These are phyloP conservation scores for Ophion ventricosus DNA, from an alignment of 2,888 invertebrate species.

Conservation along the genomic window DNA sequence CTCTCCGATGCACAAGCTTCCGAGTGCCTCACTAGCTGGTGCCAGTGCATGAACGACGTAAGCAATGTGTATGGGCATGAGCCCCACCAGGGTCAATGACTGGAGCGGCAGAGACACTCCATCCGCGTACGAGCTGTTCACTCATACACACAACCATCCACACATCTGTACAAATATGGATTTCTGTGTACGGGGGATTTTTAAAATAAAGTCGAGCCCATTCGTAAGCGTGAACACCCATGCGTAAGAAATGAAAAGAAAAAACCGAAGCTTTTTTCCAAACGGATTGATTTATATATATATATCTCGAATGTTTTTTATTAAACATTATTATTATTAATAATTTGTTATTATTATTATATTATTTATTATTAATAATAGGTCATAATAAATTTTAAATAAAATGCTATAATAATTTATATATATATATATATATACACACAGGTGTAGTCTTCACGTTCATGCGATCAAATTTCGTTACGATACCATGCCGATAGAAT, in stretches of 20 bases:
- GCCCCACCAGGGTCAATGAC: conserved; percentile 78
- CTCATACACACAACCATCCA: conserved; percentile 12
- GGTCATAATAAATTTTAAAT: too few species aligned
- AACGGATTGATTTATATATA: too few species aligned
- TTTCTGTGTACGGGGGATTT: background rate
- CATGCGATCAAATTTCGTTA: conserved; percentile 22
- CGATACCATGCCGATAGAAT: conserved; percentile 6
- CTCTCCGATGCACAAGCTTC: conserved; percentile 51
- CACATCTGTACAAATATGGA: conserved; percentile 13
- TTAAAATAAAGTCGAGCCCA: conserved; percentile 9
- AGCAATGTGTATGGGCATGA: conserved; percentile 74
- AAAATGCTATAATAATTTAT: background rate
- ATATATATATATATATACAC: conserved; percentile 8
- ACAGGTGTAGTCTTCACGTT: background rate
- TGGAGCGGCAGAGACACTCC: conserved; percentile 73
- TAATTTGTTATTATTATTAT: too few species aligned
- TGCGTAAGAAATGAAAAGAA: background rate
- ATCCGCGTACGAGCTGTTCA: conserved; percentile 46
- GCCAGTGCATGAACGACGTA: conserved; percentile 67
- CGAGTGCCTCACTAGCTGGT: conserved; percentile 42
- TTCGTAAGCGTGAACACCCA: background rate
- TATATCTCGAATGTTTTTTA: too few species aligned
- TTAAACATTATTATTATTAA: too few species aligned
- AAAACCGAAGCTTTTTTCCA: too few species aligned
- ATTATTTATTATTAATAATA: too few species aligned